Evolutionary conservation across 2,113 vertebrate species (phyloP).

Genomic region (Egretta garzetta): DNA sequence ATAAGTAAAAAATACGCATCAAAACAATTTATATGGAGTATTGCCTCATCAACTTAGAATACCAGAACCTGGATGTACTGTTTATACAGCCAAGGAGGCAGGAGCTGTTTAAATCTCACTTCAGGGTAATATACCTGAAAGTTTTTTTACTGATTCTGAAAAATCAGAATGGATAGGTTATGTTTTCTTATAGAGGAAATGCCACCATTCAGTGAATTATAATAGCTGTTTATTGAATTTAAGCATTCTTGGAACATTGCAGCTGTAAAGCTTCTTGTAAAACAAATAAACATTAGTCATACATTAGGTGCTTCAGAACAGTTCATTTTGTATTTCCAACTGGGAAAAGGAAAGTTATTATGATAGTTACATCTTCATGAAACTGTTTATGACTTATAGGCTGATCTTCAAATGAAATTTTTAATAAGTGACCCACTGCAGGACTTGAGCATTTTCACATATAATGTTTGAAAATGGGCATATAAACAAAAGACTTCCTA

Average conservation of each 20-base stretch:
- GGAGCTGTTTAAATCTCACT: slow-evolving; percentile 49
- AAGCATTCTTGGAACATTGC: slow-evolving; percentile 55
- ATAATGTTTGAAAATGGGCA: background rate
- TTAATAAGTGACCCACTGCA: slow-evolving; percentile 42
- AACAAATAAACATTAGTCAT: slow-evolving; percentile 59
- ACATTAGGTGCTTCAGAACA: slow-evolving; percentile 48
- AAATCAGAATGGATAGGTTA: slow-evolving; percentile 50
- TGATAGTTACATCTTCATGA: slow-evolving; percentile 62
- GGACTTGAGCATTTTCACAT: slow-evolving; percentile 1
- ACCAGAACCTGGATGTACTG: background rate
- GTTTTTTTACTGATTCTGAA: slow-evolving; percentile 46
- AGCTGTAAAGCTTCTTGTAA: slow-evolving; percentile 39
- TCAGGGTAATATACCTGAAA: slow-evolving; percentile 21
- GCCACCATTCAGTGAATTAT: slow-evolving; percentile 55
- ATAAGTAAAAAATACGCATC: background rate
- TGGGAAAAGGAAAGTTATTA: slow-evolving; percentile 48
- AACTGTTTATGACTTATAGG: slow-evolving; percentile 40
- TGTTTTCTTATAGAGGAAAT: slow-evolving; percentile 32
- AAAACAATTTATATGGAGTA: background rate
- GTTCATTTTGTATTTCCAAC: slow-evolving; percentile 37
- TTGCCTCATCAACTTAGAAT: background rate
- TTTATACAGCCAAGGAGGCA: background rate
- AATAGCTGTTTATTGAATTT: slow-evolving; percentile 63
- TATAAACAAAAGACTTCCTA: slow-evolving; percentile 11
- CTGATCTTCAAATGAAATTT: slow-evolving; percentile 56